phyloP scores from a whole-genome alignment of 1,140 invertebrate species.

The Adoxophyes honmai region DNA sequence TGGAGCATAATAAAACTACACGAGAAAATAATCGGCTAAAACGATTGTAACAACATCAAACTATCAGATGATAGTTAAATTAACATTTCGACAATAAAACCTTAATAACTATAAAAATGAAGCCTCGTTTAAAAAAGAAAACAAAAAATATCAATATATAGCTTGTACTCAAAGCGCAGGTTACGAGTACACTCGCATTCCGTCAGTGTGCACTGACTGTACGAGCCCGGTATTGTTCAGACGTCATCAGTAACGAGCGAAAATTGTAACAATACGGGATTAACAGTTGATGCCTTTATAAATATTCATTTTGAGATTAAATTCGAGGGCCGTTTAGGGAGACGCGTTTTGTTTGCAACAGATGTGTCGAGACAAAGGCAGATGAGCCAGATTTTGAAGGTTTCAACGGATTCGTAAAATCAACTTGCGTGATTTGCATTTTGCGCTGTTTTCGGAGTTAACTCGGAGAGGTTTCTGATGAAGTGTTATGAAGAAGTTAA shows the following conservation, averaged over 20 bases:
- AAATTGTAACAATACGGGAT: conserved; percentile 71
- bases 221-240: conserved; percentile 63
- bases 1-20: too few species aligned
- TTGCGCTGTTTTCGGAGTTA: neutral
- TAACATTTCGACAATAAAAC: too few species aligned
- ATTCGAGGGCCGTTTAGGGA: conserved; percentile 52
- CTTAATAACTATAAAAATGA: too few species aligned
- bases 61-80: too few species aligned
- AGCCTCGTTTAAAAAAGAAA: too few species aligned
- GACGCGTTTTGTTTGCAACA: conserved; percentile 58
- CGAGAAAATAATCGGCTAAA: too few species aligned
- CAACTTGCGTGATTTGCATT: neutral
- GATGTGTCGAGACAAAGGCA: conserved; percentile 37
- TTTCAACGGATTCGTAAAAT: neutral
- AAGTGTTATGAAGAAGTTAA: too few species aligned
- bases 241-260: conserved; percentile 65
- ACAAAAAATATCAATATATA: too few species aligned
- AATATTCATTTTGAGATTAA: conserved; percentile 69
- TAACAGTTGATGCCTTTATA: conserved; percentile 74
- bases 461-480: too few species aligned
- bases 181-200: neutral
- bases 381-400: conserved; percentile 5
- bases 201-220: conserved; percentile 44
- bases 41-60: too few species aligned
- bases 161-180: too few species aligned